Base-by-base conservation (phyloP, 2,888 invertebrate species). In the Tenthredo livida region DNA sequence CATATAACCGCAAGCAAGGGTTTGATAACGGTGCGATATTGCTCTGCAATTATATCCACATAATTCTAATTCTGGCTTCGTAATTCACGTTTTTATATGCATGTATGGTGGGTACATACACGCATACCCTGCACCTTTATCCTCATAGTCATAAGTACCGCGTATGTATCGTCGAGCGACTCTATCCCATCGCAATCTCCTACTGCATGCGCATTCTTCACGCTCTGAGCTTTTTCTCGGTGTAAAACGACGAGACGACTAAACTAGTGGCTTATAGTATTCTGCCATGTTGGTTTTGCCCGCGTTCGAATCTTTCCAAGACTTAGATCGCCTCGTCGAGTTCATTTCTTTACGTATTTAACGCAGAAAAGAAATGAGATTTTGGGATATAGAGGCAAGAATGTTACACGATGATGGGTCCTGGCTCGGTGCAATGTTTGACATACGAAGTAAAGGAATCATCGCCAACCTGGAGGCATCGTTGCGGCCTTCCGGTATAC, bases 401-500 rank as follows among this genome's bases (percentile, higher is more conserved):
- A 21, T 21, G 1, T 7, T 9, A n/a, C n/a, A 9, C 7, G 21
- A 58, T 58, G 7, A 7, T 58, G 58, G 10, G 61, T 9, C 25
- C 25, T 7, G 1, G 0, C 21, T 17, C 6, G 10, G 21, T 2
- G 25, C 25, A 61, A 61, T 21, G 9, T 25, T 61, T 21, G 61
- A 61, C n/a, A 6, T 61, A 25, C 25, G 25, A 25, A 61, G 25
- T 61, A 21, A 61, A 12, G 61, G 37, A 37, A 37, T 70, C 70
- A 29, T n/a, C 25, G 37, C 7, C n/a, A n/a, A 12, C 61, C 25
- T 25, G 61, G 12, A 25, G 61, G 61, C 61, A 12, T 29, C 58
- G 40, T 73, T 43, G 21, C n/a, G 37, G 80, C 40, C 80, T 80
- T 80, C 80, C 80, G 80, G 80, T 80, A 80, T 40, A 40, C 25